Conservation (phyloP, 92 coral and sea anemone genomes). For the Parazoanthus swiftii region DNA sequence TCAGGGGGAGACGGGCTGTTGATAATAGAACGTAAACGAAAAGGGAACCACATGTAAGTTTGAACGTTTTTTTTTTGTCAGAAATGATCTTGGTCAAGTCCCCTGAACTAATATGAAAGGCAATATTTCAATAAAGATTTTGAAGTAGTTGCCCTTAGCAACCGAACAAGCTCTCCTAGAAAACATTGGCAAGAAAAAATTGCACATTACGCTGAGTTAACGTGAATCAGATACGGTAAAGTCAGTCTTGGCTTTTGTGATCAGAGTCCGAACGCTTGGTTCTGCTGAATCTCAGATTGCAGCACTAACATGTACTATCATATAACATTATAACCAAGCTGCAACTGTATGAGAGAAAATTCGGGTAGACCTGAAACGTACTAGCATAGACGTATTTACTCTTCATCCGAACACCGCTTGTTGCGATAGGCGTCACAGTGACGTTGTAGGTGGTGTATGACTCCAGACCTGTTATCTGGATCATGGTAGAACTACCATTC, state of each 20-base stretch:
- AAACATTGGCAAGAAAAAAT: background rate
- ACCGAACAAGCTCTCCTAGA: background rate
- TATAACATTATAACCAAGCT: background rate
- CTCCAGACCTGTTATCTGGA: conserved; percentile 46
- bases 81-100: too few species aligned
- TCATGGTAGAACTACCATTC: conserved; percentile 15
- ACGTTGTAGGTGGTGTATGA: conserved; percentile 52
- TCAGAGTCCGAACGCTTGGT: background rate
- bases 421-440: conserved; percentile 49
- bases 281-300: background rate
- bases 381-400: conserved; percentile 39
- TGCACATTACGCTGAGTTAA: background rate
- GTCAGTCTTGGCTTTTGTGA: too few species aligned
- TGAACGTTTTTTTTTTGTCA: too few species aligned
- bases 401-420: conserved; percentile 32
- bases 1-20: too few species aligned
- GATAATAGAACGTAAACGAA: too few species aligned
- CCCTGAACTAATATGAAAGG: too few species aligned
- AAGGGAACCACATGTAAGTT: too few species aligned
- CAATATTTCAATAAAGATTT: too few species aligned
- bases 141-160: background rate
- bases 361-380: conserved; percentile 7
- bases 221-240: background rate
- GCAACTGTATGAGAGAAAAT: background rate
- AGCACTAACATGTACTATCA: background rate